Evolutionary conservation across 2,113 vertebrate genomes (phyloP).

Genomic region (Solea solea): DNA sequence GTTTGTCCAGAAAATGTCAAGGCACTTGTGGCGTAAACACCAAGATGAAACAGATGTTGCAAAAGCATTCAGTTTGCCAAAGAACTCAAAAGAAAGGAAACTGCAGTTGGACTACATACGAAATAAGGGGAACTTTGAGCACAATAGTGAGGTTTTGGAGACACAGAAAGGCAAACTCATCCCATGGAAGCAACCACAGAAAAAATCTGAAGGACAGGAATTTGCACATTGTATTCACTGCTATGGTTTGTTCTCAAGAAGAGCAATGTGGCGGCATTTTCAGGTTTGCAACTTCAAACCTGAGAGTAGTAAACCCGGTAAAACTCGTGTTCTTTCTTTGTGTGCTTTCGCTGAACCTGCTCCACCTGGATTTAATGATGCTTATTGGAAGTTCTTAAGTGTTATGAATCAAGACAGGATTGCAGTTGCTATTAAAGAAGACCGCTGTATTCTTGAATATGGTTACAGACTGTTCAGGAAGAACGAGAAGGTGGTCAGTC

Average conservation of each 20-base stretch:
- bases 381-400: too few relatives aligned
- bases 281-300: too few relatives aligned
- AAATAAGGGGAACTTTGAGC: neutral
- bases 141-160: neutral
- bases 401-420: too few relatives aligned
- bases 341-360: too few relatives aligned
- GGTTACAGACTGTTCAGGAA: too few relatives aligned
- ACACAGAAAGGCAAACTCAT: neutral
- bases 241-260: slow-evolving; percentile 11
- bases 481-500: too few relatives aligned
- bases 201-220: neutral
- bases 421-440: too few relatives aligned
- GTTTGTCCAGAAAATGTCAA: neutral
- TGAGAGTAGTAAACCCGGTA: too few relatives aligned
- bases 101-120: neutral
- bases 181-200: neutral
- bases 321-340: too few relatives aligned
- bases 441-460: too few relatives aligned
- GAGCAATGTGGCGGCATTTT: slow-evolving; percentile 23
- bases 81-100: neutral
- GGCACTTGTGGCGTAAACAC: neutral
- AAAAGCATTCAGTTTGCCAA: neutral
- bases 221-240: too few relatives aligned
- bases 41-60: neutral
- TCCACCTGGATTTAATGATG: too few relatives aligned